Conservation (phyloP, 2,888 invertebrate species). For the Spisula subtruncata region DNA sequence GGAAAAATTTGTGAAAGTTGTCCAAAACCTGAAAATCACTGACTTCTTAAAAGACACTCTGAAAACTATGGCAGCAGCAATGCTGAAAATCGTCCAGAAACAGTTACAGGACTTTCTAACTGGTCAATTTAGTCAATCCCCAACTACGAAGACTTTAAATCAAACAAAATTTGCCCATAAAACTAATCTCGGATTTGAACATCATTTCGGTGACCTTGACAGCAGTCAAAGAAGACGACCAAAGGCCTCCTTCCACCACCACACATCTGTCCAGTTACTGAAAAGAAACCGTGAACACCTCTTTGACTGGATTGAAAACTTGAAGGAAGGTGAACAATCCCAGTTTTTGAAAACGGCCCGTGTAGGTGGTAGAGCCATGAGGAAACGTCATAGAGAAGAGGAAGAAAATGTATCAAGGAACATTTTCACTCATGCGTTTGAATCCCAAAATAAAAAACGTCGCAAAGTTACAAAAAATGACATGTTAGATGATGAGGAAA, state of each 20-base stretch:
- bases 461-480: no score
- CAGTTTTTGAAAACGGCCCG: not conserved
- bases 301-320: not conserved
- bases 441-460: no score
- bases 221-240: not conserved
- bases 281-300: conserved; percentile 32
- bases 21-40: not conserved
- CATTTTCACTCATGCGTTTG: not conserved
- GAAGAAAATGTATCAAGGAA: not conserved
- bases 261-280: conserved; percentile 39
- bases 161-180: not conserved
- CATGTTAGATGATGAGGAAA: no score
- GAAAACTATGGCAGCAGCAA: not conserved
- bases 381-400: not conserved
- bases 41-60: not conserved
- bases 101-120: not conserved
- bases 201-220: not conserved
- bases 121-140: not conserved
- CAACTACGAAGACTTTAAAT: not conserved
- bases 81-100: not conserved
- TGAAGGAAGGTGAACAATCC: not conserved
- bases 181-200: not conserved
- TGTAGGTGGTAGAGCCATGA: not conserved
- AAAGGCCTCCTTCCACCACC: not conserved
- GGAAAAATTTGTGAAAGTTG: not conserved